These are phyloP conservation scores for Nyctereutes procyonoides DNA, from an alignment of 2,113 vertebrate genomes.

Conservation along the genomic window DNA sequence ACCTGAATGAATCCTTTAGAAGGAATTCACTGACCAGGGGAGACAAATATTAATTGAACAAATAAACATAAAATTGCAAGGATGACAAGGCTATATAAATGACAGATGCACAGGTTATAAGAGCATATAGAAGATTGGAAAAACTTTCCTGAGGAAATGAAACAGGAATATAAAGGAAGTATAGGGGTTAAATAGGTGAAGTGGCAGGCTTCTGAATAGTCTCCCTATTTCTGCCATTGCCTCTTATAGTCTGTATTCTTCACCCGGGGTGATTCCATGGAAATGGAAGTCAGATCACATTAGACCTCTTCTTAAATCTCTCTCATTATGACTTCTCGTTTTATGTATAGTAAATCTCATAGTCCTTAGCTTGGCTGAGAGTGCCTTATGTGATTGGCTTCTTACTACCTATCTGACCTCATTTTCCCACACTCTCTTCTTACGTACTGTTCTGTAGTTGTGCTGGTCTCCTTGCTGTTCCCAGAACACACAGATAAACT, in stretches of 20 bases:
- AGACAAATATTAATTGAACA: not conserved
- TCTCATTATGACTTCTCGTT: not conserved
- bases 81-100: not conserved
- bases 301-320: not conserved
- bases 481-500: not conserved
- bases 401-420: not conserved
- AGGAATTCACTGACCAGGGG: not conserved
- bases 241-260: not conserved
- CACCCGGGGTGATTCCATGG: not conserved
- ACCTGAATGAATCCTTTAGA: not conserved
- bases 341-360: not conserved
- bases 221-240: not conserved
- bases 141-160: not conserved
- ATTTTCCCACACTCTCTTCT: not conserved
- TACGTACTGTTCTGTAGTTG: not conserved
- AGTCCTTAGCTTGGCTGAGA: not conserved
- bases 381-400: not conserved
- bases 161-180: not conserved
- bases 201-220: not conserved
- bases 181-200: not conserved
- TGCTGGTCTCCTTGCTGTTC: not conserved
- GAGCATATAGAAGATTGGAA: not conserved
- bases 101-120: not conserved
- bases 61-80: not conserved
- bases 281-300: constrained; percentile 42